phyloP scores from a whole-genome alignment of 1,140 invertebrate genomes.

The Anastrepha obliqua region DNA sequence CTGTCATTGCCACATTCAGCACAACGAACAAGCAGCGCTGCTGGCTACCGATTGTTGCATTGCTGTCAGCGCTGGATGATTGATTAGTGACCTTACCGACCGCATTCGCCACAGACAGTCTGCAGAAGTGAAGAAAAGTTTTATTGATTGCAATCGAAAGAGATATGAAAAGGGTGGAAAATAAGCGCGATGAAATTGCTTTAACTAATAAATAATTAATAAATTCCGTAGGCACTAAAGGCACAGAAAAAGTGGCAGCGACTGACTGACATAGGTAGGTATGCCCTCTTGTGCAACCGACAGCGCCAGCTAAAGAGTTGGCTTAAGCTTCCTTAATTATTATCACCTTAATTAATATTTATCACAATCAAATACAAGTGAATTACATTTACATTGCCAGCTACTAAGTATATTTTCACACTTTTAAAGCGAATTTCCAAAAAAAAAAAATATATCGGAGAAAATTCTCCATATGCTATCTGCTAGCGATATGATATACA shows the following conservation, averaged over 20 bases:
- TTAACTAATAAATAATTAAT: slow-evolving; percentile 8
- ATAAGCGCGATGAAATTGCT: neutral
- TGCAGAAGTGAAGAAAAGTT: slow-evolving; percentile 26
- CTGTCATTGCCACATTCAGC: slow-evolving; percentile 41
- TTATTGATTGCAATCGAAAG: slow-evolving; percentile 4
- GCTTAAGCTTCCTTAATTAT: no score
- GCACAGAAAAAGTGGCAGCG: no score
- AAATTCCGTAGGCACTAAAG: neutral
- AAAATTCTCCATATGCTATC: neutral
- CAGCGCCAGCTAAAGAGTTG: no score
- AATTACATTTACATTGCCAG: no score
- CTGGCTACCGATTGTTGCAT: slow-evolving; percentile 28
- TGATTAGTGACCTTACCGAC: neutral
- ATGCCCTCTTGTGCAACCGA: no score
- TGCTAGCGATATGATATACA: neutral
- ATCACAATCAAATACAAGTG: no score
- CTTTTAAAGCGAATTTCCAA: no score
- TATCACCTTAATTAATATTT: no score
- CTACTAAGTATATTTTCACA: no score
- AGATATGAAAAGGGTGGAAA: neutral
- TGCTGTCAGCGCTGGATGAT: slow-evolving; percentile 36
- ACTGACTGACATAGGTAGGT: no score
- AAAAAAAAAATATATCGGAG: no score
- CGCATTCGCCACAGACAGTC: neutral
- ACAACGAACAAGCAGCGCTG: neutral